A percentile compares a stretch with the other conserved stretches of the same genome.
Evolutionary conservation across 1,140 invertebrate species (phyloP).

Genomic region (Druon quercuslanigerum): DNA sequence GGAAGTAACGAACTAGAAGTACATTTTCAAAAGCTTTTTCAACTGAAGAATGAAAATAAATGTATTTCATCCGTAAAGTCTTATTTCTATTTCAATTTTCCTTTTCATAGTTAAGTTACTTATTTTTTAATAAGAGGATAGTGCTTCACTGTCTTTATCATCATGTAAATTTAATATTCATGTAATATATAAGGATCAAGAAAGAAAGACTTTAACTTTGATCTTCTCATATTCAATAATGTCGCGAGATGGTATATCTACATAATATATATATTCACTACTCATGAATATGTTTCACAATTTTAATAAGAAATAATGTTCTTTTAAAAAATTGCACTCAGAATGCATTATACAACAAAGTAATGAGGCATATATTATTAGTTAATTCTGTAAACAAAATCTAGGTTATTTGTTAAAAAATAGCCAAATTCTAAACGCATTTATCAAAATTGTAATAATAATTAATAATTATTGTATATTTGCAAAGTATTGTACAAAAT

Average conservation of each 20-base stretch:
- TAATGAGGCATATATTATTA: too few species aligned
- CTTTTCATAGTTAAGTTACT: conserved; percentile 1
- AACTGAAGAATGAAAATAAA: too few species aligned
- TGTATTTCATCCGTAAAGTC: too few species aligned
- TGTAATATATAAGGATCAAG: conserved; percentile 24
- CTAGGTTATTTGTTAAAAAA: too few species aligned
- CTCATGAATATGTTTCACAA: neutral
- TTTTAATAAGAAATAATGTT: neutral
- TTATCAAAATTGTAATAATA: too few species aligned
- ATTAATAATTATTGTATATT: too few species aligned
- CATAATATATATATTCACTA: neutral
- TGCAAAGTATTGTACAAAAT: too few species aligned
- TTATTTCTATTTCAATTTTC: neutral
- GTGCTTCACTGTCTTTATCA: neutral
- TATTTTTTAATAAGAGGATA: neutral
- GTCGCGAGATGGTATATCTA: neutral
- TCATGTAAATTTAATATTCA: conserved; percentile 12
- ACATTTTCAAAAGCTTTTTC: too few species aligned
- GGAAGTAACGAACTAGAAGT: too few species aligned
- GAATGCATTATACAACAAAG: too few species aligned
- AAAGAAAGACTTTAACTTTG: conserved; percentile 22
- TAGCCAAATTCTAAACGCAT: too few species aligned
- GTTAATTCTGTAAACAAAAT: too few species aligned
- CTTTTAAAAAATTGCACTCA: neutral
- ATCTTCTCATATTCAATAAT: conserved; percentile 7